A percentile compares a stretch with the other conserved stretches of the same genome.
phyloP scores from a whole-genome alignment of 2,797 vertebrate genomes.

The Cottoperca gobio region DNA sequence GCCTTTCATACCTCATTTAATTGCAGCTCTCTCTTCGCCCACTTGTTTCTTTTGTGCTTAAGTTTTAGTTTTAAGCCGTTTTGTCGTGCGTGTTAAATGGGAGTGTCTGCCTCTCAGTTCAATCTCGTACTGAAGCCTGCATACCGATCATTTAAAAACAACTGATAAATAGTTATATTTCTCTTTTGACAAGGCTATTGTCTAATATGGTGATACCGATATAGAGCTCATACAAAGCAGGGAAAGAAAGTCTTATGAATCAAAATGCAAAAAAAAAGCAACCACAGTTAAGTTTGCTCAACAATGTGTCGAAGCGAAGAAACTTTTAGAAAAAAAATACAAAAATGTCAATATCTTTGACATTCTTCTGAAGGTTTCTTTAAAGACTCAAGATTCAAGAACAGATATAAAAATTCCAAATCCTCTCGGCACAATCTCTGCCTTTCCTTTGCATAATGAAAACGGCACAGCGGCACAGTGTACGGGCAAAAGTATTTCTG shows the following conservation, averaged over 20 bases:
- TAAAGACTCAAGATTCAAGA: slow-evolving; percentile 42
- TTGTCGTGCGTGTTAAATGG: slow-evolving; percentile 14
- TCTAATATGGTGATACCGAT: slow-evolving; percentile 17
- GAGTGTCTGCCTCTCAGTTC: slow-evolving; percentile 7
- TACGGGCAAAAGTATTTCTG: slow-evolving; percentile 3
- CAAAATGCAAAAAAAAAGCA: slow-evolving; percentile 23
- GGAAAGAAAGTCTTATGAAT: not conserved
- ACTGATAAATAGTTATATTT: slow-evolving; percentile 27
- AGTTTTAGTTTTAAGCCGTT: slow-evolving; percentile 21
- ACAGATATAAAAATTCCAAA: slow-evolving; percentile 39
- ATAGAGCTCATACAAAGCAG: slow-evolving; percentile 11
- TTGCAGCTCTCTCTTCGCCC: slow-evolving; percentile 52
- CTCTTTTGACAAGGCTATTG: slow-evolving; percentile 37
- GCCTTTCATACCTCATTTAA: slow-evolving; percentile 72
- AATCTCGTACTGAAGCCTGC: slow-evolving; percentile 11
- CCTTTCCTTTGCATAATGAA: slow-evolving; percentile 45
- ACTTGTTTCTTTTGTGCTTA: slow-evolving; percentile 21
- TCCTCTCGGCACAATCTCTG: slow-evolving; percentile 12
- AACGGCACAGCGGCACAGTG: slow-evolving; percentile 16
- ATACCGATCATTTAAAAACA: slow-evolving; percentile 25
- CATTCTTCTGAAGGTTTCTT: slow-evolving; percentile 49
- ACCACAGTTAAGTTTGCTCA: slow-evolving; percentile 28
- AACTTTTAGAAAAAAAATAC: slow-evolving; percentile 44
- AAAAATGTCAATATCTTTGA: slow-evolving; percentile 52
- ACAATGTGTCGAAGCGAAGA: slow-evolving; percentile 27